Conservation (phyloP, 2,113 vertebrate species). For the Gorsachius goisagi region DNA sequence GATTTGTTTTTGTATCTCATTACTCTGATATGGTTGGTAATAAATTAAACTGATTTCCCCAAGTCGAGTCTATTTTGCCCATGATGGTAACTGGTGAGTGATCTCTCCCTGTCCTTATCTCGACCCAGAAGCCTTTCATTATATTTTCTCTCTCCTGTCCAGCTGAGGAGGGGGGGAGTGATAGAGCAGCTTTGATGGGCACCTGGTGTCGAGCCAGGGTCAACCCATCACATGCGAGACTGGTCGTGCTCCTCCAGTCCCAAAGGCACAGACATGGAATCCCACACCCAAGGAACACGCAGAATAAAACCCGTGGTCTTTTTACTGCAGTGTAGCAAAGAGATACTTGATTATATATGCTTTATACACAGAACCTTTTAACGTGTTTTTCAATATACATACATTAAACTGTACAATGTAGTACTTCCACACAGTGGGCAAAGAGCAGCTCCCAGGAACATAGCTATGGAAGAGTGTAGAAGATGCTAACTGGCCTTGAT, state of each 20-base stretch:
- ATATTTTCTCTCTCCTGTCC: neutral
- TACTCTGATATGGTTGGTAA: no score
- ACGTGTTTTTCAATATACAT: neutral
- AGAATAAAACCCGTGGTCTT: neutral
- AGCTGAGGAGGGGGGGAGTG: neutral
- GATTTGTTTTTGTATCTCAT: neutral
- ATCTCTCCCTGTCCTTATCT: neutral
- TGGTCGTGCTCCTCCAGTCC: neutral
- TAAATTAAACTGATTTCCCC: no score
- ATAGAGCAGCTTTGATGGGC: neutral
- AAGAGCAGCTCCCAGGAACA: conserved; percentile 37
- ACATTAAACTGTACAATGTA: conserved; percentile 34
- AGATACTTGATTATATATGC: neutral
- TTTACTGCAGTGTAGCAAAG: neutral
- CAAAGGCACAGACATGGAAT: neutral
- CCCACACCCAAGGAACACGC: neutral
- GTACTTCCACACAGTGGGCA: conserved; percentile 51
- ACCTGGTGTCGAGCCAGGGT: neutral
- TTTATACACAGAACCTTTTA: conserved; percentile 10
- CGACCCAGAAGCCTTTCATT: neutral
- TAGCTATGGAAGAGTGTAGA: neutral
- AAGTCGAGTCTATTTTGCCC: neutral
- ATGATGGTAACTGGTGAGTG: neutral
- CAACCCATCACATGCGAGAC: neutral
- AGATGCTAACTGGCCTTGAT: neutral